phyloP scores from a whole-genome alignment of 2,888 invertebrate species.

The Lasiommata megera region DNA sequence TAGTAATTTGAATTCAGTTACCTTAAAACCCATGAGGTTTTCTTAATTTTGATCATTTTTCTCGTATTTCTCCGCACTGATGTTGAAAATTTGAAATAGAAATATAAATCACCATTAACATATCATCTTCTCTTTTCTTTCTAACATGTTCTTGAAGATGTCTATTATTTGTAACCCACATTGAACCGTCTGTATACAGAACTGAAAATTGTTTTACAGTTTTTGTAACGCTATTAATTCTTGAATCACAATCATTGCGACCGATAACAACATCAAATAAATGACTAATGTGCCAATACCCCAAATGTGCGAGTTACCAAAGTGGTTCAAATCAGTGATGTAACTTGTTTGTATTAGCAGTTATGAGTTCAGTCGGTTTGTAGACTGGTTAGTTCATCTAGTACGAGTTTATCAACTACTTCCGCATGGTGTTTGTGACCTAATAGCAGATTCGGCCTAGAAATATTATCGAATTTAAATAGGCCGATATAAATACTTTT shows the following conservation, averaged over 20 bases:
- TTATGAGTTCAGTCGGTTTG: slow-evolving; percentile 20
- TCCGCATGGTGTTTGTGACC: slow-evolving; percentile 8
- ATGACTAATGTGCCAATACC: slow-evolving; percentile 14
- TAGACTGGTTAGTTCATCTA: slow-evolving; percentile 14
- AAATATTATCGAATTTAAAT: too few relatives aligned
- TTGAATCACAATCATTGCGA: slow-evolving; percentile 3
- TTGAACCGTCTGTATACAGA: not conserved
- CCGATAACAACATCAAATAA: slow-evolving; percentile 3
- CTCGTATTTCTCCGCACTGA: too few relatives aligned
- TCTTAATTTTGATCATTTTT: not conserved
- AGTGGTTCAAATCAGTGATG: slow-evolving; percentile 24
- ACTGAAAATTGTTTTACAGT: not conserved
- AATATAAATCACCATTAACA: too few relatives aligned
- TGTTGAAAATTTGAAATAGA: too few relatives aligned
- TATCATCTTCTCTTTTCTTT: too few relatives aligned
- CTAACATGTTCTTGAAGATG: too few relatives aligned
- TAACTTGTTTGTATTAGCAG: slow-evolving; percentile 25
- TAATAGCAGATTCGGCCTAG: too few relatives aligned
- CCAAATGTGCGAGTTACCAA: slow-evolving; percentile 3
- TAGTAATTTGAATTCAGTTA: not conserved
- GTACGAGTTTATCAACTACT: not conserved
- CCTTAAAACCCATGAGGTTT: not conserved
- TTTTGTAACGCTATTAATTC: not conserved
- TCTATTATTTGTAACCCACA: too few relatives aligned
- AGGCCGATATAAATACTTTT: too few relatives aligned